Conservation (phyloP, 2,113 vertebrate species). For the Colinus virginianus region DNA sequence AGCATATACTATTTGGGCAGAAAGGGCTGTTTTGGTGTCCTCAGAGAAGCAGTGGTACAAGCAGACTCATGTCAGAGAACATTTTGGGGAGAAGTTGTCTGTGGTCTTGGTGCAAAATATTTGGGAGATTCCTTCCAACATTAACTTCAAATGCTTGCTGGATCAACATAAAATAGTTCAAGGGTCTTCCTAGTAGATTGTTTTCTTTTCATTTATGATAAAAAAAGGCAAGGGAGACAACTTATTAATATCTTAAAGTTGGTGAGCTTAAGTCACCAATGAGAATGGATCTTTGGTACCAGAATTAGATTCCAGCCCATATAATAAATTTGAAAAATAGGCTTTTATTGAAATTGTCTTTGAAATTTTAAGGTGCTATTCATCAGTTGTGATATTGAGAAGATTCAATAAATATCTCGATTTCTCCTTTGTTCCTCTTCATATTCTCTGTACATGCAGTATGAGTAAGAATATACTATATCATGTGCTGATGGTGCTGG, state of each 20-base stretch:
- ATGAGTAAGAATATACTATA: not conserved
- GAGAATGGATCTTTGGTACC: not conserved
- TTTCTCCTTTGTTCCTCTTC: not conserved
- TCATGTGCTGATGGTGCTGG: not conserved
- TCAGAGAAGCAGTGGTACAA: not conserved
- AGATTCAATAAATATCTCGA: not conserved
- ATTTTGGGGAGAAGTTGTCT: not conserved
- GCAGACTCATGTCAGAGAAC: not conserved
- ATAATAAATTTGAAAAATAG: not conserved
- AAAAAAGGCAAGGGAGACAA: not conserved
- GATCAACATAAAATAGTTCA: not conserved
- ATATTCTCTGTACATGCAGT: not conserved
- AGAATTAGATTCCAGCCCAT: not conserved
- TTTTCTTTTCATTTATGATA: not conserved
- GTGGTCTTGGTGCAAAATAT: too few relatives aligned
- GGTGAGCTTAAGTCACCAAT: not conserved
- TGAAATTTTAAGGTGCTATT: not conserved
- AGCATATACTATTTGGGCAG: not conserved
- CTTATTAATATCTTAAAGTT: not conserved
- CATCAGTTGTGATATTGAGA: not conserved
- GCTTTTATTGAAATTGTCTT: not conserved
- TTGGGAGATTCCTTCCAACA: not conserved
- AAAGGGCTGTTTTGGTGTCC: not conserved
- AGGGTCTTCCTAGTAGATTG: not conserved
- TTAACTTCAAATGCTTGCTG: not conserved